Percentiles rank a stretch among this genome's conserved stretches.
phyloP scores from a whole-genome alignment of 2,113 vertebrate genomes.

The Saguinus imperator region DNA sequence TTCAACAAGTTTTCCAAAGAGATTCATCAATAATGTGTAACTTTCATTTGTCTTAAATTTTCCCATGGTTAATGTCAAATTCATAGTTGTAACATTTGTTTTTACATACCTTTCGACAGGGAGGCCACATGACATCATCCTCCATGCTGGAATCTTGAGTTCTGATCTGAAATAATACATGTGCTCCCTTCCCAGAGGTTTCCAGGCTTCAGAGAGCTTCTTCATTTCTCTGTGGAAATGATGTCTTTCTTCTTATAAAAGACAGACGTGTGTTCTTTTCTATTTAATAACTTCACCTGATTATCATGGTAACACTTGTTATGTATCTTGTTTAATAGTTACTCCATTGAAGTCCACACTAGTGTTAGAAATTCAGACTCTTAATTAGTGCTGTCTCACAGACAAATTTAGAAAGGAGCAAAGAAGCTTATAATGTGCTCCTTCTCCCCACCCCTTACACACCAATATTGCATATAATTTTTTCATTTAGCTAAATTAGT shows the following conservation, averaged over 20 bases:
- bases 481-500: not conserved
- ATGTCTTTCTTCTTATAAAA: not conserved
- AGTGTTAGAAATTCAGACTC: not conserved
- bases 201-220: not conserved
- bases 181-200: not conserved
- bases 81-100: not conserved
- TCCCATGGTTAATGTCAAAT: not conserved
- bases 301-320: not conserved
- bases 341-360: not conserved
- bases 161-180: not conserved
- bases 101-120: not conserved
- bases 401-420: not conserved
- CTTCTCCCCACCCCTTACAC: not conserved
- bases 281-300: not conserved
- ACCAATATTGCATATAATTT: not conserved
- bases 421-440: not conserved
- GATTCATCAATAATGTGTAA: not conserved
- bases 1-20: not conserved
- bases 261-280: not conserved
- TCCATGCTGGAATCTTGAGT: not conserved
- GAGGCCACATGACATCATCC: not conserved
- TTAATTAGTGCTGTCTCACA: not conserved
- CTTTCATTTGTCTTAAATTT: constrained; percentile 33
- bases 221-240: not conserved
- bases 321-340: not conserved